Conservation (phyloP, 2,797 vertebrate genomes). For the Sebastes nivosus region DNA sequence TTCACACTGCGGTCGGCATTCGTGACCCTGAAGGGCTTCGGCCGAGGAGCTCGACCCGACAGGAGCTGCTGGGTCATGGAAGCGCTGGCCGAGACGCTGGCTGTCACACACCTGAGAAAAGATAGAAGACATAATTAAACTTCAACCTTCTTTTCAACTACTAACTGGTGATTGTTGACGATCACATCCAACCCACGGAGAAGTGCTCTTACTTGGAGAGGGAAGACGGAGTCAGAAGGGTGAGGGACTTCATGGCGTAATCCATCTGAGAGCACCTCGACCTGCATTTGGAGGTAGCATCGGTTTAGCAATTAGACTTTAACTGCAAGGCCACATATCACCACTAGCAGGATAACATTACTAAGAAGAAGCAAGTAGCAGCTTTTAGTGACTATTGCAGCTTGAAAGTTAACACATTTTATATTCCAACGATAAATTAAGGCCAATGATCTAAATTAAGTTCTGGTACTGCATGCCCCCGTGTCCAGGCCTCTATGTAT, state of each 20-base stretch:
- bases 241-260: constrained; percentile 92
- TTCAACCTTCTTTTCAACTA: background rate
- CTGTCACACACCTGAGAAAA: constrained; percentile 70
- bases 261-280: constrained; percentile 81
- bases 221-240: constrained; percentile 84
- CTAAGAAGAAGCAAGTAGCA: background rate
- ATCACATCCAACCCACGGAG: background rate
- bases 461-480: background rate
- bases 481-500: background rate
- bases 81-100: constrained; percentile 82
- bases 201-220: constrained; percentile 88
- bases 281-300: constrained; percentile 16
- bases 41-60: constrained; percentile 50
- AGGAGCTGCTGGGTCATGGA: constrained; percentile 89
- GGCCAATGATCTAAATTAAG: background rate
- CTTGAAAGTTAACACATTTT: background rate
- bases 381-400: background rate
- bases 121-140: background rate
- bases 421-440: background rate
- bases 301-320: background rate
- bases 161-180: background rate
- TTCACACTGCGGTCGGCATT: constrained; percentile 86
- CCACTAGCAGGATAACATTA: background rate
- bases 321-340: background rate
- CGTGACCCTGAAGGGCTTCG: constrained; percentile 85